Evolutionary conservation across 2,113 vertebrate species (phyloP).

Genomic region (Pollimyrus isidori): DNA sequence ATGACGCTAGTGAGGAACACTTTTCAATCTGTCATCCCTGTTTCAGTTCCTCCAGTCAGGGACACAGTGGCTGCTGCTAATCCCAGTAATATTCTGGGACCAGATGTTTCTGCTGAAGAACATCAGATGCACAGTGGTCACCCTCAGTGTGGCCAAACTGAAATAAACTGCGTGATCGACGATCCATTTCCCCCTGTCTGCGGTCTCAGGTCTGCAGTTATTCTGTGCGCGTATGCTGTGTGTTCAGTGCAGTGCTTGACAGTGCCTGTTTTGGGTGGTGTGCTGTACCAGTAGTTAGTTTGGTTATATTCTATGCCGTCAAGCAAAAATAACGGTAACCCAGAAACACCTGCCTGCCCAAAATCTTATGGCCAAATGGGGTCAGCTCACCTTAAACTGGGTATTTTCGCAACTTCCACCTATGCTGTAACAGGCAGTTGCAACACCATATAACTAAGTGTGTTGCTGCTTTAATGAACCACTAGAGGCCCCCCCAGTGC

Average conservation of each 20-base stretch:
- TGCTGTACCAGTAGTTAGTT: neutral
- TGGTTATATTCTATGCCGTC: neutral
- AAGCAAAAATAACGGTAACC: neutral
- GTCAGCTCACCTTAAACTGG: neutral
- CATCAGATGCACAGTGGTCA: neutral
- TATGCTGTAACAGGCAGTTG: neutral
- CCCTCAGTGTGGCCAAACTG: neutral
- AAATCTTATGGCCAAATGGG: neutral
- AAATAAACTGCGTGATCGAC: neutral
- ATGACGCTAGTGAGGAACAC: neutral
- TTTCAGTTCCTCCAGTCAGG: neutral
- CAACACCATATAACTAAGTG: neutral
- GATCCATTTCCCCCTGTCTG: neutral
- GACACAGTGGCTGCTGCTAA: neutral
- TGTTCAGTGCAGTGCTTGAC: neutral
- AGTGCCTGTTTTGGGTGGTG: neutral
- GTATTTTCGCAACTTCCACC: neutral
- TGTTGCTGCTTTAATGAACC: neutral
- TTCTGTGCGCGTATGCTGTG: neutral
- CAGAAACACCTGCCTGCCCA: neutral
- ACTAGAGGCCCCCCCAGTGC: neutral
- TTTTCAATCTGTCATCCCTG: neutral
- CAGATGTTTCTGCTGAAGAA: neutral
- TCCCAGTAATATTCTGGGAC: neutral
- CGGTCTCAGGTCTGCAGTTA: neutral